phyloP scores from a whole-genome alignment of 2,113 vertebrate species.

The Psammodynastes pulverulentus region DNA sequence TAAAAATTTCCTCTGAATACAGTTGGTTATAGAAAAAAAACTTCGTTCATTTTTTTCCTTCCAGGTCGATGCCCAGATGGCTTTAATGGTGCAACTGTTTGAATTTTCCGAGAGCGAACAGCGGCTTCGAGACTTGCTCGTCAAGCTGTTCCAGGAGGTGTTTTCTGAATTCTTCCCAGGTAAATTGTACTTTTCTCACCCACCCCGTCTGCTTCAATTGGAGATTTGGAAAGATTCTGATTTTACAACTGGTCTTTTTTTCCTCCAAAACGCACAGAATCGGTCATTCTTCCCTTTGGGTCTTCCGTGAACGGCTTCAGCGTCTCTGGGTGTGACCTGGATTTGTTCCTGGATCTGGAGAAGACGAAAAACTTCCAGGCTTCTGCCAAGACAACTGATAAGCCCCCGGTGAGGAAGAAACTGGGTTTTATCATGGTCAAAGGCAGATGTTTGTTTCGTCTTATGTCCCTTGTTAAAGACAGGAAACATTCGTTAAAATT shows the following conservation, averaged over 20 bases:
- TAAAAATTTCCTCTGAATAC: accelerated
- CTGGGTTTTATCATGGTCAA: not conserved
- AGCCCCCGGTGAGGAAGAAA: conserved; percentile 60
- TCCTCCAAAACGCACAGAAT: conserved; percentile 65
- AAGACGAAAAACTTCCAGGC: conserved; percentile 80
- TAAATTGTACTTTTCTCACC: conserved; percentile 44
- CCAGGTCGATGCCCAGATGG: conserved; percentile 82
- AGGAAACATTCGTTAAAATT: not conserved
- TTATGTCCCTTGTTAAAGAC: not conserved
- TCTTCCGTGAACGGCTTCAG: conserved; percentile 88
- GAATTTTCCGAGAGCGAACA: conserved; percentile 80
- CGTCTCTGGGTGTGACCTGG: conserved; percentile 84
- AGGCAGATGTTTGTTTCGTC: not conserved
- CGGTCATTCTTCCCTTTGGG: conserved; percentile 82
- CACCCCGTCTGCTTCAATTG: too few species aligned
- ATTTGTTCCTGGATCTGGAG: conserved; percentile 87
- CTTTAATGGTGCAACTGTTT: conserved; percentile 72
- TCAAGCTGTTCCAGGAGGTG: conserved; percentile 85
- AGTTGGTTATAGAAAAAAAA: not conserved
- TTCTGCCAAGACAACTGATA: conserved; percentile 24
- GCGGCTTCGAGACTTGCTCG: conserved; percentile 74
- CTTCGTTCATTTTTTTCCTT: accelerated
- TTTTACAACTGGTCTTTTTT: conserved; percentile 14
- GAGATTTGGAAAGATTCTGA: not conserved
- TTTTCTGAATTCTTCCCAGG: conserved; percentile 89